A percentile compares a stretch with the other conserved stretches of the same genome.
Conservation (phyloP, 2,113 vertebrate genomes). For the Phalacrocorax brasilianus region DNA sequence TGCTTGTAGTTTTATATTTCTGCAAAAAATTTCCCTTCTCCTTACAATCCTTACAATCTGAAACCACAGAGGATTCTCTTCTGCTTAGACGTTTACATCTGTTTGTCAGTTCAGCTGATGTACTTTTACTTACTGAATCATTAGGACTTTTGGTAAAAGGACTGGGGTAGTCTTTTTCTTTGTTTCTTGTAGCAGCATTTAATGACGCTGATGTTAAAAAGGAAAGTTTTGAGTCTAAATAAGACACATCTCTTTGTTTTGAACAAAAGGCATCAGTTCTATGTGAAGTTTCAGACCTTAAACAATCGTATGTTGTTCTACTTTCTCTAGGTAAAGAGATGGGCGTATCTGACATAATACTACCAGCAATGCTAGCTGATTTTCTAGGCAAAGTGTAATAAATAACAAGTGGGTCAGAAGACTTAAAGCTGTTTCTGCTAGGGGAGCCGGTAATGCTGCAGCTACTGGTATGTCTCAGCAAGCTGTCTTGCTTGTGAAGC, state of each 20-base stretch:
- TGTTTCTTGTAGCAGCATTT: background rate
- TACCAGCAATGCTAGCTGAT: slow-evolving; percentile 49
- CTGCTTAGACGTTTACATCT: background rate
- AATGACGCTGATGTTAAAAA: background rate
- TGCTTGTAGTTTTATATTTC: slow-evolving; percentile 77
- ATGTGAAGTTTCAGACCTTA: background rate
- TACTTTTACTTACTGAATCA: background rate
- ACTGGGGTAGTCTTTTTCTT: background rate
- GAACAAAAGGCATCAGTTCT: background rate
- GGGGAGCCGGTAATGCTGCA: background rate
- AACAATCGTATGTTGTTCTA: background rate
- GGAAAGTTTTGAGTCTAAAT: background rate
- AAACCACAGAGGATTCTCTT: slow-evolving; percentile 32
- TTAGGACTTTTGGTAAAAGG: background rate
- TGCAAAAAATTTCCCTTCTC: slow-evolving; percentile 56
- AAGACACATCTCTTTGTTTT: background rate
- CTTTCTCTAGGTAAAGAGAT: slow-evolving; percentile 56
- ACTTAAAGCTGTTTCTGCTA: background rate
- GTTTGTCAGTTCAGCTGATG: background rate
- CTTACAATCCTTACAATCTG: slow-evolving; percentile 6
- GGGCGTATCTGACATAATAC: background rate
- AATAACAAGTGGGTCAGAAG: slow-evolving; percentile 22
- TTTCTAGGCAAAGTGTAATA: slow-evolving; percentile 72
- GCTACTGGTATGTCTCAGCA: background rate
- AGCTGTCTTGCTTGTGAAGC: slow-evolving; percentile 11